Percentiles rank a stretch among this genome's conserved stretches.
phyloP scores from a whole-genome alignment of 2,113 vertebrate species.

The Mus spicilegus region DNA sequence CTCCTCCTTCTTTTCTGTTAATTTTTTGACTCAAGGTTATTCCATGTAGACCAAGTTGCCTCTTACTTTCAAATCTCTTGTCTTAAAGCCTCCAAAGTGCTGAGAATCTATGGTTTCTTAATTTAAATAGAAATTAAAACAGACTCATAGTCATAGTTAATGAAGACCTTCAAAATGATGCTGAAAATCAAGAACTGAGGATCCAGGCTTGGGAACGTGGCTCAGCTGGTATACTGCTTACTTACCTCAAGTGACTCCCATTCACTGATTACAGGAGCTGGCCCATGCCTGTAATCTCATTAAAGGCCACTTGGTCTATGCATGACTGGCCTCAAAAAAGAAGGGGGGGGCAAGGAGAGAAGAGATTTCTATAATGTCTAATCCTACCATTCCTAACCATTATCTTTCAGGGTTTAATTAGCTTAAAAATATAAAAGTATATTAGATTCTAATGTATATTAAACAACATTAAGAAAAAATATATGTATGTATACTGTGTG shows the following conservation, averaged over 20 bases:
- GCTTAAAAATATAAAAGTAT: neutral
- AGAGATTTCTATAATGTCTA: neutral
- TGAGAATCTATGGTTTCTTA: neutral
- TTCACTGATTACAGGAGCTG: too few species aligned
- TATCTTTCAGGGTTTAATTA: neutral
- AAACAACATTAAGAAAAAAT: neutral
- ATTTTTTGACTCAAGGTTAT: neutral
- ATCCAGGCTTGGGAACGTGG: too few species aligned
- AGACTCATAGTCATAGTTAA: neutral
- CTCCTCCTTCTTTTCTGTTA: neutral
- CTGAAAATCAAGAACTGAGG: neutral
- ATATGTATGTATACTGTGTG: neutral
- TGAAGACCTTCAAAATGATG: neutral
- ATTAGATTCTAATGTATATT: neutral
- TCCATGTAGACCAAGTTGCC: neutral
- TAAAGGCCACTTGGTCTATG: neutral
- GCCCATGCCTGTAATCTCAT: neutral
- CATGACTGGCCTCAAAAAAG: neutral
- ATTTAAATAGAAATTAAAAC: neutral
- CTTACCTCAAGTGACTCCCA: too few species aligned
- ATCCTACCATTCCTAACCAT: neutral
- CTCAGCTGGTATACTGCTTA: neutral
- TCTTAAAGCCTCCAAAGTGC: neutral
- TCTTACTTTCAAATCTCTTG: neutral
- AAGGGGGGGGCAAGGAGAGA: too few species aligned